Conservation (phyloP, 2,888 invertebrate species). For the Nemotelus pantherinus region DNA sequence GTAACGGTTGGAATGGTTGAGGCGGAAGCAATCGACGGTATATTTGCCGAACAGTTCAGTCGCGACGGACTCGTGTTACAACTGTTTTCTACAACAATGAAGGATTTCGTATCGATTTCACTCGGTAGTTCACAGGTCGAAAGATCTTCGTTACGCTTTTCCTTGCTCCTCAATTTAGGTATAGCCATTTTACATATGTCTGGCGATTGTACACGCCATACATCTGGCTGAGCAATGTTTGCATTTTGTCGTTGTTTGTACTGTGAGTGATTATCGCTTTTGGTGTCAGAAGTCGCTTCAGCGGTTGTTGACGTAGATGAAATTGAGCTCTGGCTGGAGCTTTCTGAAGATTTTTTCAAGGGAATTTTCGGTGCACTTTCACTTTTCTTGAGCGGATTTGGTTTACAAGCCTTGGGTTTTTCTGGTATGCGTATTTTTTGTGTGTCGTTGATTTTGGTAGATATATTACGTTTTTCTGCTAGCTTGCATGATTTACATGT, state of each 20-base stretch:
- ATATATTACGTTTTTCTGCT: neutral
- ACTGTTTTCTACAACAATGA: slow-evolving; percentile 43
- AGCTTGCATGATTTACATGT: slow-evolving; percentile 30
- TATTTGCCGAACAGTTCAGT: slow-evolving; percentile 11
- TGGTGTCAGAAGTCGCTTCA: slow-evolving; percentile 24
- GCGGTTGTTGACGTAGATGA: slow-evolving; percentile 13
- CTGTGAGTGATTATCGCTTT: neutral
- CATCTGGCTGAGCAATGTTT: neutral
- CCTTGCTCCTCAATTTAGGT: slow-evolving; percentile 31
- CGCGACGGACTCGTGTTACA: slow-evolving; percentile 27
- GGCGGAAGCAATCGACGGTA: slow-evolving; percentile 2
- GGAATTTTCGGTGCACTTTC: slow-evolving; percentile 24
- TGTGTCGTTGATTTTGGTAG: neutral
- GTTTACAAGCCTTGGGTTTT: neutral
- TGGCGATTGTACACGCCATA: slow-evolving; percentile 48
- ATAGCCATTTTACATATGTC: slow-evolving; percentile 48
- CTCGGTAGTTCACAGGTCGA: neutral
- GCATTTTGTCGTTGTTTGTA: neutral
- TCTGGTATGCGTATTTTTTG: neutral
- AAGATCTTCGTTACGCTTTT: neutral
- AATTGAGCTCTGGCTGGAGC: slow-evolving; percentile 18
- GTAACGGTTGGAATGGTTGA: neutral
- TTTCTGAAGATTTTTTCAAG: slow-evolving; percentile 9
- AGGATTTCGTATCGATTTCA: slow-evolving; percentile 44
- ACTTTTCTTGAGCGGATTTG: slow-evolving; percentile 13